Evolutionary conservation across 2,113 vertebrate genomes (phyloP).

Genomic region (Pimephales promelas): DNA sequence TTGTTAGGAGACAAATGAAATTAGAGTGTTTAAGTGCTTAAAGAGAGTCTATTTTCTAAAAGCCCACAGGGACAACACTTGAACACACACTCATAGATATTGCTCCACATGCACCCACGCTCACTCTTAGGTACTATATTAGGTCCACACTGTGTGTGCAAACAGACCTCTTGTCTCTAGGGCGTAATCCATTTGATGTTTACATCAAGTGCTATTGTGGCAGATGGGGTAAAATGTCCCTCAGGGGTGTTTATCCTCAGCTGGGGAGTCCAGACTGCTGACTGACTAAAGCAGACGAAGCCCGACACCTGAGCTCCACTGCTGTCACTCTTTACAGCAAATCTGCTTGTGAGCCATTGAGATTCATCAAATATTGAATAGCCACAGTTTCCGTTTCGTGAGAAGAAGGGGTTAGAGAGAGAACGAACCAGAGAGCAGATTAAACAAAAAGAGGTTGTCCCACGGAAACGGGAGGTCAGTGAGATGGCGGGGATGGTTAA

Average conservation of each 20-base stretch:
- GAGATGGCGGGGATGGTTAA: conserved; percentile 32
- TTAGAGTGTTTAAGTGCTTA: not conserved
- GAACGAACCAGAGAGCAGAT: conserved; percentile 42
- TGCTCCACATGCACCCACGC: conserved; percentile 16
- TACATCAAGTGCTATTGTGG: conserved; percentile 29
- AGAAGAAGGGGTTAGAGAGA: conserved; percentile 45
- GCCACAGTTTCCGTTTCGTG: conserved; percentile 75
- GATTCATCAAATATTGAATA: conserved; percentile 79
- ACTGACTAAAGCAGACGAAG: conserved; percentile 53
- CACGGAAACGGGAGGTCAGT: conserved; percentile 43
- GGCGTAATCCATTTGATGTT: conserved; percentile 42
- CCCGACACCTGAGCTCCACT: conserved; percentile 64
- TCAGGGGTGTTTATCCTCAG: conserved; percentile 30
- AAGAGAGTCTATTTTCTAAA: conserved; percentile 17
- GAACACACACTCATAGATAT: conserved; percentile 22
- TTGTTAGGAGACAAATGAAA: conserved; percentile 6
- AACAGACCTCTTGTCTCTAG: conserved; percentile 32
- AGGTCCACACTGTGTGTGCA: conserved; percentile 32
- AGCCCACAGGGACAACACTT: conserved; percentile 11
- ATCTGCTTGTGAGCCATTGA: conserved; percentile 79
- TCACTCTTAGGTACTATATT: conserved; percentile 26
- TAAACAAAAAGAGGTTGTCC: conserved; percentile 48
- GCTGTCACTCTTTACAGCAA: conserved; percentile 72
- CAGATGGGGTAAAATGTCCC: conserved; percentile 38
- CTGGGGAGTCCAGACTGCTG: conserved; percentile 38